Conservation (phyloP, 2,797 vertebrate genomes). For the Enteromius afrohamiltoni region DNA sequence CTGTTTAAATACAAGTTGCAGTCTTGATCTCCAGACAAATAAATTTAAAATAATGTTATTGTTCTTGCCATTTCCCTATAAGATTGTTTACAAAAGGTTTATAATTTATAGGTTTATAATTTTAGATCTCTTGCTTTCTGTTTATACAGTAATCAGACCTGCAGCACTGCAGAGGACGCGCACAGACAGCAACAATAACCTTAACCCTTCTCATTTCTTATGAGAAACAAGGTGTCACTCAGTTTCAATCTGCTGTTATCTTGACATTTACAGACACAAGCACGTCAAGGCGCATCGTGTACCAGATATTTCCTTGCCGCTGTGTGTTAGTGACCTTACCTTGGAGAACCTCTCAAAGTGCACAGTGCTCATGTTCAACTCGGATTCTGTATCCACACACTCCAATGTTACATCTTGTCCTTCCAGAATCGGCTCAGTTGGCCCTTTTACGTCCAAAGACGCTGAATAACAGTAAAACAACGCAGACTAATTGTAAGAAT, state of each 20-base stretch:
- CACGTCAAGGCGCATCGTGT: neutral
- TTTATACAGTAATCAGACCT: conserved; percentile 26
- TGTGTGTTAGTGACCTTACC: conserved; percentile 65
- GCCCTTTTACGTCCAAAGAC: conserved; percentile 74
- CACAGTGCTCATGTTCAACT: conserved; percentile 73
- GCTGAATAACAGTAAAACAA: conserved; percentile 62
- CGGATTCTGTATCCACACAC: conserved; percentile 69
- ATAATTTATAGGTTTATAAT: neutral
- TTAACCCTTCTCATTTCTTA: conserved; percentile 21
- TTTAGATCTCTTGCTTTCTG: conserved; percentile 4
- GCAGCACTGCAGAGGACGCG: neutral
- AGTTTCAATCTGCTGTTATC: conserved; percentile 3
- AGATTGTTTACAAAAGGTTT: neutral
- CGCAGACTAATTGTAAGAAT: neutral
- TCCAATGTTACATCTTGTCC: conserved; percentile 73
- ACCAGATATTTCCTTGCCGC: neutral
- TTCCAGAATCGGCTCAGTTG: conserved; percentile 69
- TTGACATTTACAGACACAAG: conserved; percentile 10
- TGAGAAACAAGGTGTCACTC: conserved; percentile 6
- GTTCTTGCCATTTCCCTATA: neutral
- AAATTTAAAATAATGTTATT: conserved; percentile 5
- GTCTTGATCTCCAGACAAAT: conserved; percentile 27
- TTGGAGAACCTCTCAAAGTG: conserved; percentile 74
- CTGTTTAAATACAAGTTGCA: conserved; percentile 26
- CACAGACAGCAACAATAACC: neutral